Evolutionary conservation across 2,888 invertebrate species (phyloP).

Genomic region (Leucoma salicis): DNA sequence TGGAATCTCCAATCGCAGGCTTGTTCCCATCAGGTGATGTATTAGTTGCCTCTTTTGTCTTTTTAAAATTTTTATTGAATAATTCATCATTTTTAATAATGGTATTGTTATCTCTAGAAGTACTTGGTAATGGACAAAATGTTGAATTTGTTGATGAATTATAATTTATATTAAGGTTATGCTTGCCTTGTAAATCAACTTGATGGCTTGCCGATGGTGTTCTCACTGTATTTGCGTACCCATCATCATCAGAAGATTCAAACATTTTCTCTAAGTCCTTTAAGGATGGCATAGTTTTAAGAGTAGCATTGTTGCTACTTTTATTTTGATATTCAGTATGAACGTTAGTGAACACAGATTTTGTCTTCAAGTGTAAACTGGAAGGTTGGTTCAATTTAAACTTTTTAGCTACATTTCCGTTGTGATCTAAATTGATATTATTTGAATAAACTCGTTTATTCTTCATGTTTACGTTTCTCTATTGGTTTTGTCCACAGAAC

Average conservation of each 20-base stretch:
- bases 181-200: too few species aligned
- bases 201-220: not conserved
- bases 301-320: too few species aligned
- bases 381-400: too few species aligned
- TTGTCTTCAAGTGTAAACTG: too few species aligned
- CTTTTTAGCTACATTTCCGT: too few species aligned
- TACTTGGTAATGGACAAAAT: slow-evolving; percentile 55
- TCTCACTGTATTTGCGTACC: slow-evolving; percentile 1
- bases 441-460: too few species aligned
- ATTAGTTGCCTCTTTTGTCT: not conserved
- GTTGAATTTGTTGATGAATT: slow-evolving; percentile 9
- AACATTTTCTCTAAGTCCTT: slow-evolving; percentile 45
- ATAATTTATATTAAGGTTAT: too few species aligned
- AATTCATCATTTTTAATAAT: slow-evolving; percentile 47
- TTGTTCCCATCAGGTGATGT: not conserved
- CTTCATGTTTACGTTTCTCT: too few species aligned
- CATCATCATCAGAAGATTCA: slow-evolving; percentile 39
- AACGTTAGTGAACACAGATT: too few species aligned
- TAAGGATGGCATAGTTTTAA: slow-evolving; percentile 44
- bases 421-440: too few species aligned
- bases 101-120: slow-evolving; percentile 45
- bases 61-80: slow-evolving; percentile 40
- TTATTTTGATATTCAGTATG: slow-evolving; percentile 22
- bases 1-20: not conserved
- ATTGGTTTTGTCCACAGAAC: too few species aligned